Base-by-base conservation (phyloP, 2,797 vertebrate species). In the Anableps anableps region DNA sequence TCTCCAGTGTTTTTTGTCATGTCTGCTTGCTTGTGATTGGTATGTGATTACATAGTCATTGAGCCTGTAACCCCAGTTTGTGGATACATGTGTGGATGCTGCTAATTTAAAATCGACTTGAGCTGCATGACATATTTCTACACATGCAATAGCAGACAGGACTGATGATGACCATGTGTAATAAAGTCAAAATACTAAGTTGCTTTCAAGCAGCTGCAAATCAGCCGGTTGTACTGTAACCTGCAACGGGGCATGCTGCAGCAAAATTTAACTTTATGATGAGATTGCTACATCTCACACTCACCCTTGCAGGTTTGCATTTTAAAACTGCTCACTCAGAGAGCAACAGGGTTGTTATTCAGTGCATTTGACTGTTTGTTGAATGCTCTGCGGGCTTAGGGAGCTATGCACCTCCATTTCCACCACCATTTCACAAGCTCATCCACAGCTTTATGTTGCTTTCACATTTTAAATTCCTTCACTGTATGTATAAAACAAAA, bases 21-120 rank as follows among this genome's bases (percentile, higher is more conserved):
- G 80, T 79, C 58, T 73, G 66, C 72, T 84, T 38, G 0, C 80
- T 88, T 83, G 84, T 83, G 90, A 86, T 72, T 76, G 41, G 83
- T 85, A 38, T 77, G 77, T 80, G 80, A 88, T 93, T 83, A 92
- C 81, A 87, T 89, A 91, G 92, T 93, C 85, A 91, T 90, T 60
- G 80, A n/a, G 76, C 36, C 74, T 88, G 85, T 91, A 85, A 83
- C 86, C 80, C 74, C 72, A 80, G 83, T 80, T 87, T 85, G 82
- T 81, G 84, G 26, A 26, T 78, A 51, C 6, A 19, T 2, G 43
- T 21, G 80, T 48, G 76, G 76, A 74, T 21, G 85, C 84, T 84
- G 72, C 75, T 80, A 43, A 77, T 76, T 77, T 31, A 75, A 13
- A 83, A 71, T 16, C 2, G n/a, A 11, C 34, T 70, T 19, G 31